Evolutionary conservation across 2,888 invertebrate genomes (phyloP).

Genomic region (Meiosimyza platycephala): DNA sequence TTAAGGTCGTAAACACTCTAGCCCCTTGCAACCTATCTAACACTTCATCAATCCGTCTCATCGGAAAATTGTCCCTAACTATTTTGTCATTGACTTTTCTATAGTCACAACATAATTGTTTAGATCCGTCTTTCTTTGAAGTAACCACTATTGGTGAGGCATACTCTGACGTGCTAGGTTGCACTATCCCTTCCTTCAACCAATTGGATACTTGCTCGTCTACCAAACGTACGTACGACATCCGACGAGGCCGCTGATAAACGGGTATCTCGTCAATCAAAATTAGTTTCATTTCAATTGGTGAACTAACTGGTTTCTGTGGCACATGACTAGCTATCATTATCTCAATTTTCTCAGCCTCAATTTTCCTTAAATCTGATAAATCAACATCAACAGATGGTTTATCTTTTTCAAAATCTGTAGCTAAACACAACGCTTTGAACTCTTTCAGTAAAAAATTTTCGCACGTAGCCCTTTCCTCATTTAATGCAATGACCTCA

Average conservation of each 20-base stretch:
- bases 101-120: slow-evolving; percentile 8
- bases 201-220: slow-evolving; percentile 29
- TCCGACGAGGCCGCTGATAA: slow-evolving; percentile 21
- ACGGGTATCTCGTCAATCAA: slow-evolving; percentile 33
- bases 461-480: too few species aligned
- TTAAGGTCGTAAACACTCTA: background rate
- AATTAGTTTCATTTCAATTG: slow-evolving; percentile 40
- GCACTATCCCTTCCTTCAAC: slow-evolving; percentile 31
- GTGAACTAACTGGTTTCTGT: background rate
- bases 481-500: too few species aligned
- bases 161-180: slow-evolving; percentile 33
- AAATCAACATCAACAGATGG: too few species aligned
- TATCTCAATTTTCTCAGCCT: too few species aligned
- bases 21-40: slow-evolving; percentile 8
- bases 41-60: slow-evolving; percentile 10
- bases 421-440: too few species aligned
- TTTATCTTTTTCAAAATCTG: too few species aligned
- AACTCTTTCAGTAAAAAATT: too few species aligned
- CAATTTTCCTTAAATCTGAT: too few species aligned
- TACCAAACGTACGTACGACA: slow-evolving; percentile 12
- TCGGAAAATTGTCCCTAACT: slow-evolving; percentile 15
- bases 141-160: slow-evolving; percentile 15
- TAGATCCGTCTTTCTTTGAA: slow-evolving; percentile 22
- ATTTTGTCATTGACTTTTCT: slow-evolving; percentile 10
- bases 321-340: too few species aligned